These are phyloP conservation scores for Subanguina moxae DNA, from an alignment of 1,140 invertebrate genomes.

Conservation along the genomic window DNA sequence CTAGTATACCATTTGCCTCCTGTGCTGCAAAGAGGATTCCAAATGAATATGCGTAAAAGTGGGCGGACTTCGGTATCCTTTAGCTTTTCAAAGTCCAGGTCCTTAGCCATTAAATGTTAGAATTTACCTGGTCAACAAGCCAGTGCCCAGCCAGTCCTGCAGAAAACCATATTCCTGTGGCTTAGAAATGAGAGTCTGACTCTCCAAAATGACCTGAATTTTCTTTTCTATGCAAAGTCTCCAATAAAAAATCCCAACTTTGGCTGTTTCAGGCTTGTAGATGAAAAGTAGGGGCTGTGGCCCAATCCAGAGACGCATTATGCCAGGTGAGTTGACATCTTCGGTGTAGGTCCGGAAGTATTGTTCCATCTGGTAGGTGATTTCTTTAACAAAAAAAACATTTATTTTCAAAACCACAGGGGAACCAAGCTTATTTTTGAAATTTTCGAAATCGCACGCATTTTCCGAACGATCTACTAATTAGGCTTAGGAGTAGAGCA, in stretches of 20 bases:
- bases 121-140: constrained; percentile 71
- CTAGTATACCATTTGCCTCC: constrained; percentile 74
- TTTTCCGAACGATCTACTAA: too few relatives aligned
- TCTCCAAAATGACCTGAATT: neutral
- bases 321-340: constrained; percentile 6
- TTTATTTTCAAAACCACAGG: too few relatives aligned
- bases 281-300: constrained; percentile 27
- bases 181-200: constrained; percentile 27
- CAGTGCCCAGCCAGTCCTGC: constrained; percentile 74
- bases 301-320: constrained; percentile 25
- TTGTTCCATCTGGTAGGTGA: constrained; percentile 33
- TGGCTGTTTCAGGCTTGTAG: constrained; percentile 26
- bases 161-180: constrained; percentile 29
- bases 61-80: too few relatives aligned
- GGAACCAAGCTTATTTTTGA: too few relatives aligned
- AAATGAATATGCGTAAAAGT: too few relatives aligned
- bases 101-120: too few relatives aligned
- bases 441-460: too few relatives aligned
- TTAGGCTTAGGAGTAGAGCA: too few relatives aligned
- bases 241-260: neutral
- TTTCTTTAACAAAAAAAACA: constrained; percentile 12
- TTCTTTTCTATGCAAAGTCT: neutral
- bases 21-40: constrained; percentile 62
- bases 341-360: constrained; percentile 28
- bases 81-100: too few relatives aligned